Evolutionary conservation across 2,888 invertebrate genomes (phyloP), one percentile per base, ranked within the genome.

Genomic region (Oscheius sp.): DNA sequence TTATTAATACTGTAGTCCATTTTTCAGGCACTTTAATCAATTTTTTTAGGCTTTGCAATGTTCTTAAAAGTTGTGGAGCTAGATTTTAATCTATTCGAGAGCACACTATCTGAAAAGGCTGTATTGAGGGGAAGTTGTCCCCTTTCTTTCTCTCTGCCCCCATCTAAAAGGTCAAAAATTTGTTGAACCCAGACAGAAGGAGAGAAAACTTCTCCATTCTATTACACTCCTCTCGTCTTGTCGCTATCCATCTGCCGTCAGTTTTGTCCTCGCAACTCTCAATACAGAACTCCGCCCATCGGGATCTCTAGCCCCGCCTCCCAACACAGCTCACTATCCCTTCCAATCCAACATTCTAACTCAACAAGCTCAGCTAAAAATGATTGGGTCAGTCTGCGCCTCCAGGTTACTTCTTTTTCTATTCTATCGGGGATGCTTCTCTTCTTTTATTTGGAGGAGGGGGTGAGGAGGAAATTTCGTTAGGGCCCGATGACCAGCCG

Each of bases 381-480:
- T 55, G 55, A 55, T 55, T 34, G 55, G 55, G 55, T 55, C 34
- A 55, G 55, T 48, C 48, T 3, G 17, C 48, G 20, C n/a, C 48
- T 48, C 48, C 48, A 48, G 48, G 48, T 48, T n/a, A 23, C 23
- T 55, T 55, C 20, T 55, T n/a, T 17, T 20, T 55, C 34, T 55
- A 15, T 55, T 55, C 33, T 17, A 15, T 29, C 20, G 20, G 8
- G 46, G 46, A 45, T 6, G 48, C 15, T 25, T 17, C 20, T 48
- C 48, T 23, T n/a, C n/a, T n/a, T n/a, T n/a, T n/a, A n/a, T n/a
- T n/a, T n/a, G n/a, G n/a, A n/a, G n/a, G n/a, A n/a, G n/a, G n/a
- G n/a, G n/a, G n/a, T 12, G 37, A 15, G 37, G 37, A 37, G 37
- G 37, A 15, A 10, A 10, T 37, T 37, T 37, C 37, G 37, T 37